Base-by-base conservation (phyloP, 2,888 invertebrate genomes). In the Argynnis bischoffii region DNA sequence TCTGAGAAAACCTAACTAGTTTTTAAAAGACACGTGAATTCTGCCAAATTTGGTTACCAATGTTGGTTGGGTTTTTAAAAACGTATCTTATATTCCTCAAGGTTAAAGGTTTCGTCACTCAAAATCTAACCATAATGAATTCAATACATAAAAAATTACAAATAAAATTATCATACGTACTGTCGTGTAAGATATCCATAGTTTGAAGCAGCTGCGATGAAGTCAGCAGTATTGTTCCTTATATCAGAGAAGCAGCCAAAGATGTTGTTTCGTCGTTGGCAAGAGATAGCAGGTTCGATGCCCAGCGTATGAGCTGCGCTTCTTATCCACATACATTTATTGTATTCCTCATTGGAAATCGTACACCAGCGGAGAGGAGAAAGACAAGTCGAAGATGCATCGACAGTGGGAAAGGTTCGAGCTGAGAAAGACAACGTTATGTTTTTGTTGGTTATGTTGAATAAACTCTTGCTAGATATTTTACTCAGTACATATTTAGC, bases 291-390 rank as follows among this genome's bases (percentile, higher is more conserved):
- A 0, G 95, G 95, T 75, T 93, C 89, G n/a, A 95, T 85, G 1
- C 95, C 95, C 16, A 94, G 85, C 21, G 88, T 86, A 71, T 93
- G 80, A 0, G 94, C 93, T 0, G 94, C 94, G 18, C 87, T 83
- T 0, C 93, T 85, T 2, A 95, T 79, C 94, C 95, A 95, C 18
- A 80, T 75, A 77, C 96, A 96, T 81, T 96, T 96, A 57, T 80
- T 76, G 13, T 90, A 89, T 77, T 95, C 95, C 0, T 76, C 73
- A 0, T 81, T 69, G 3, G 91, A 93, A 6, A 88, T 78, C 0
- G 95, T 95, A 79, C 95, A 95, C 95, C 95, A 95, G 66, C 93
- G 93, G 0, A 94, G 85, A 0, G 88, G 76, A 0, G 88, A 83
- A 0, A 90, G 73, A 71, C 92, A 92, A 6, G 81, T 75, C 0